Conservation (phyloP, 2,113 vertebrate genomes). For the Leuciscus idus region DNA sequence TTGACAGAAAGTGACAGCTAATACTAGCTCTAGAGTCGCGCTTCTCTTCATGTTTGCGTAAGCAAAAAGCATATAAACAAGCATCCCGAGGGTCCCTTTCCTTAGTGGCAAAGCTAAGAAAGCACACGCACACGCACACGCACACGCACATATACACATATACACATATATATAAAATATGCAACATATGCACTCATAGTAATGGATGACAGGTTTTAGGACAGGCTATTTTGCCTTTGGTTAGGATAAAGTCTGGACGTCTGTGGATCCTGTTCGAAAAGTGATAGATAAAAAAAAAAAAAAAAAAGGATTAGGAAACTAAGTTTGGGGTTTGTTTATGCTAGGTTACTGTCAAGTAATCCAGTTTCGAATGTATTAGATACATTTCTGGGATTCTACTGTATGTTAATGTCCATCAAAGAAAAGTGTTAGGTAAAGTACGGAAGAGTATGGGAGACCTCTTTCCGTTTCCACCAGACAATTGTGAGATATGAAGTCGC, state of each 20-base stretch:
- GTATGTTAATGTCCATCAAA: background rate
- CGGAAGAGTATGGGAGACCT: background rate
- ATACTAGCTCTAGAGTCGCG: constrained; percentile 6
- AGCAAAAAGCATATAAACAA: constrained; percentile 33
- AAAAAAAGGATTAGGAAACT: background rate
- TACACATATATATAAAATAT: too few relatives aligned
- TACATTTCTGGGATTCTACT: background rate
- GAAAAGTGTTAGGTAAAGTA: background rate
- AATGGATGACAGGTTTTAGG: background rate
- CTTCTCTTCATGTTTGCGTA: constrained; percentile 29
- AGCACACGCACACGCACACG: background rate
- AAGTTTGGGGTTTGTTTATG: background rate
- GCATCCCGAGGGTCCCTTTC: background rate
- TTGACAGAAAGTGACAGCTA: constrained; percentile 57
- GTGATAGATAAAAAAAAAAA: background rate
- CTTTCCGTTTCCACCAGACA: background rate
- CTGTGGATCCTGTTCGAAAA: background rate
- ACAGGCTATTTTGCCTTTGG: background rate
- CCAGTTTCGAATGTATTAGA: background rate
- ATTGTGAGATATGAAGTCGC: background rate
- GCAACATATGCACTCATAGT: background rate
- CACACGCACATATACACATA: too few relatives aligned
- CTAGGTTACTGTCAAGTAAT: background rate
- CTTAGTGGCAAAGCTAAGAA: background rate
- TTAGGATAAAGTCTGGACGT: background rate